phyloP scores from a whole-genome alignment of 2,888 invertebrate genomes.

The Napeogenes sylphis region DNA sequence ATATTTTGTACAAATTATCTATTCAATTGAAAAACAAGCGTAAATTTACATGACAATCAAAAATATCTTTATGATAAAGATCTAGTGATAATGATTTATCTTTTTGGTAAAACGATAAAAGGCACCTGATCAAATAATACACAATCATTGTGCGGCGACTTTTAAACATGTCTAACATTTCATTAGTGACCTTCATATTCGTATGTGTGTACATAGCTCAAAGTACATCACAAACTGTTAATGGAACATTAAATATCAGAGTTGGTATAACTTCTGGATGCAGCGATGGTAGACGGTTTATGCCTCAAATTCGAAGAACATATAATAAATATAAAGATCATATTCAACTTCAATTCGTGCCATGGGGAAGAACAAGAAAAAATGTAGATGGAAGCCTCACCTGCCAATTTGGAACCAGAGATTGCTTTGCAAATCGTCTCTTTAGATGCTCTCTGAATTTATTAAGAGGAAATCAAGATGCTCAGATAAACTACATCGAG shows the following conservation, averaged over 20 bases:
- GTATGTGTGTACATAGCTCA: constrained; percentile 7
- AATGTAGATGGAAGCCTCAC: constrained; percentile 40
- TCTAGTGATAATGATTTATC: no score
- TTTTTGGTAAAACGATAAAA: no score
- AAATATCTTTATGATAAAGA: no score
- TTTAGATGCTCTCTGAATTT: constrained; percentile 59
- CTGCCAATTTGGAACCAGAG: constrained; percentile 53
- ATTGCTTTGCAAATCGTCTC: constrained; percentile 66
- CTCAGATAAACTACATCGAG: constrained; percentile 56
- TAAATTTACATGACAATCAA: no score
- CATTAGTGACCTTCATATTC: neutral
- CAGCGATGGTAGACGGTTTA: constrained; percentile 52
- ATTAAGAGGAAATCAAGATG: constrained; percentile 48
- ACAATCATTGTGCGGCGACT: no score
- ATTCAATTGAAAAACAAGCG: no score
- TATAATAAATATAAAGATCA: constrained; percentile 51
- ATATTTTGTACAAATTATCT: no score
- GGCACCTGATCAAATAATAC: no score
- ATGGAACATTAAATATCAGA: constrained; percentile 59
- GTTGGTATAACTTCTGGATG: constrained; percentile 60
- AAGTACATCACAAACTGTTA: constrained; percentile 39
- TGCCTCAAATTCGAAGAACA: constrained; percentile 47
- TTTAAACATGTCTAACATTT: constrained; percentile 6
- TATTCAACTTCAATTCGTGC: constrained; percentile 60
- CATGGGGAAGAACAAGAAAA: constrained; percentile 62